Base-by-base conservation (phyloP, 2,113 vertebrate species). In the Lates calcarifer region DNA sequence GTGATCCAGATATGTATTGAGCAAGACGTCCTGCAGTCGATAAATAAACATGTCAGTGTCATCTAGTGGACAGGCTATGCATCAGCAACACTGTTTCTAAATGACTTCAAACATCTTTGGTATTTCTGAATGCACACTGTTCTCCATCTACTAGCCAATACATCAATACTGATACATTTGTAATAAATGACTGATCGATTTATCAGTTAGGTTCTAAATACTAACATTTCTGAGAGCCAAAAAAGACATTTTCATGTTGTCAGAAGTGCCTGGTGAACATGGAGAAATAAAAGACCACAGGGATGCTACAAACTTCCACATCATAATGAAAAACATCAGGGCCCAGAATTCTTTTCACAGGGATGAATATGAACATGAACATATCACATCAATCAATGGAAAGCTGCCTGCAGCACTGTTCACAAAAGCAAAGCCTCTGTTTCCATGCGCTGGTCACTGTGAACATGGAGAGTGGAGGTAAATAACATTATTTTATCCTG, bases 361-460 rank as follows among this genome's bases (percentile, higher is more conserved):
- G 9, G 2, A 56, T 47, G 33, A 71, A 51, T 4, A 11, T 68
- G 51, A 39, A 28, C 37, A 64, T 24, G 43, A 53, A 60, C 31
- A 66, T 29, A 75, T 51, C 41, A 31, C 20, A 31, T 58, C 20
- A 22, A 28, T 35, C 61, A 57, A 37, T 47, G 45, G 75, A 55
- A 57, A 67, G 70, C 64, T 74, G 64, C 53, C 75, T 26, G 15
- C 14, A 67, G 20, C 22, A 15, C 14, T 24, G 55, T 55, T 61
- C 66, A 56, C 39, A 66, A 56, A 66, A 85, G 65, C 58, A 70
- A 79, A 74, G 60, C 63, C 57, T 53, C 8, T 11, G 22, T 49
- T 53, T 13, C 24, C 39, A 66, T 31, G 68, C 60, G 71, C 49
- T 17, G 51, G 18, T 64, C 41, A 81, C n/a, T n/a, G n/a, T 81